These are phyloP conservation scores for Cygnus buccinator DNA, from an alignment of 2,113 vertebrate genomes.

Conservation along the genomic window DNA sequence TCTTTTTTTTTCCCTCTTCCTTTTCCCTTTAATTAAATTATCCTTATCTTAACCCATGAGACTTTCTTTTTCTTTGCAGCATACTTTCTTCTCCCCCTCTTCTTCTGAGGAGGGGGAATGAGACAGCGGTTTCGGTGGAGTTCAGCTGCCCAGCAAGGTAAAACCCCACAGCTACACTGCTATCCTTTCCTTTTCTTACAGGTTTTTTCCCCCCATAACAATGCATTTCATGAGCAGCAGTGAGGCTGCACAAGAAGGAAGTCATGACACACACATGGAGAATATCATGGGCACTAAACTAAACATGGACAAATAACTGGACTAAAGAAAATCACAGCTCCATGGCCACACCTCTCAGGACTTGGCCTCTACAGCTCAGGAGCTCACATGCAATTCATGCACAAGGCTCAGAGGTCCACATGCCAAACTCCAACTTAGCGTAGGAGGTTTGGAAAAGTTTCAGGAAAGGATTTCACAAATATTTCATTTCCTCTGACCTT, in stretches of 20 bases:
- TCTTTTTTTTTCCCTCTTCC: no score
- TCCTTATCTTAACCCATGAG: no score
- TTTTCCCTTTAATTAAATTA: no score
- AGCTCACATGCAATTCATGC: constrained; percentile 62
- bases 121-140: no score
- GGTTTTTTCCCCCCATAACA: neutral
- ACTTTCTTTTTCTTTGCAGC: no score
- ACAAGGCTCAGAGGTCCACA: constrained; percentile 31
- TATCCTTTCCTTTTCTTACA: neutral
- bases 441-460: constrained; percentile 52
- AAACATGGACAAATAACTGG: neutral
- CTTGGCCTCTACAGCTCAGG: neutral
- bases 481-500: constrained; percentile 61
- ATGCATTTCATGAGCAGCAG: neutral
- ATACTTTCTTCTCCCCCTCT: no score
- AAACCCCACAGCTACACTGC: neutral
- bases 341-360: neutral
- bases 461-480: constrained; percentile 50
- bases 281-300: neutral
- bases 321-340: neutral
- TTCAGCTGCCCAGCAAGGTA: no score
- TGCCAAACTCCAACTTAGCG: constrained; percentile 32
- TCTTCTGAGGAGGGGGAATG: no score
- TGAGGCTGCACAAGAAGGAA: neutral
- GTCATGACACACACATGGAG: neutral